These are phyloP conservation scores for Scalopus aquaticus DNA, from an alignment of 2,113 vertebrate species.

Conservation along the genomic window DNA sequence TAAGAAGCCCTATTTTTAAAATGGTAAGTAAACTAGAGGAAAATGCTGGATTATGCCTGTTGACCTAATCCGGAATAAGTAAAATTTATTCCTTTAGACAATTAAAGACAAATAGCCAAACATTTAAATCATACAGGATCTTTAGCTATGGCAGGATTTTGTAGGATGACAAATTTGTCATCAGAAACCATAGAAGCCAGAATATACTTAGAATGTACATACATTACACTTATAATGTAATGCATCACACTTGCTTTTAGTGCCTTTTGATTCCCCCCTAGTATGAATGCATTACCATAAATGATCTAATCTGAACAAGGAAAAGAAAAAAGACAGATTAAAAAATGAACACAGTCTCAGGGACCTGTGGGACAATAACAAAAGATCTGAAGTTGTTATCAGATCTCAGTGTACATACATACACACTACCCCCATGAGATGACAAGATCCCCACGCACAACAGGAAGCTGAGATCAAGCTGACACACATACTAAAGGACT, in stretches of 20 bases:
- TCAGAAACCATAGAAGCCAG: too few species aligned
- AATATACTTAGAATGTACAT: background rate
- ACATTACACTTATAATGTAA: background rate
- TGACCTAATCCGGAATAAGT: background rate
- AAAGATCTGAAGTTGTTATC: too few species aligned
- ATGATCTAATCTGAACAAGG: too few species aligned
- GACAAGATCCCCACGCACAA: background rate
- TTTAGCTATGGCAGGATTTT: background rate
- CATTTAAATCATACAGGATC: background rate
- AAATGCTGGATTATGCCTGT: background rate
- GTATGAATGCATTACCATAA: too few species aligned
- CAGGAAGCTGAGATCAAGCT: background rate
- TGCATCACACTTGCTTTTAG: background rate
- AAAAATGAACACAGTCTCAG: too few species aligned
- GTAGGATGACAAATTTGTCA: background rate
- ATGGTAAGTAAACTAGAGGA: background rate
- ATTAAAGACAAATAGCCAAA: slow-evolving; percentile 14
- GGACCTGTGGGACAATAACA: too few species aligned
- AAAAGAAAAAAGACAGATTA: too few species aligned
- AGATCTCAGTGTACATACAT: too few species aligned
- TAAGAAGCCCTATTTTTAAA: background rate
- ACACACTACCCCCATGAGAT: background rate
- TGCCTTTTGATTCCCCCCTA: background rate
- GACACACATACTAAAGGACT: background rate
- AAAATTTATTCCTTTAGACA: background rate